Conservation (phyloP, 2,888 invertebrate species). For the Phasia obesa region DNA sequence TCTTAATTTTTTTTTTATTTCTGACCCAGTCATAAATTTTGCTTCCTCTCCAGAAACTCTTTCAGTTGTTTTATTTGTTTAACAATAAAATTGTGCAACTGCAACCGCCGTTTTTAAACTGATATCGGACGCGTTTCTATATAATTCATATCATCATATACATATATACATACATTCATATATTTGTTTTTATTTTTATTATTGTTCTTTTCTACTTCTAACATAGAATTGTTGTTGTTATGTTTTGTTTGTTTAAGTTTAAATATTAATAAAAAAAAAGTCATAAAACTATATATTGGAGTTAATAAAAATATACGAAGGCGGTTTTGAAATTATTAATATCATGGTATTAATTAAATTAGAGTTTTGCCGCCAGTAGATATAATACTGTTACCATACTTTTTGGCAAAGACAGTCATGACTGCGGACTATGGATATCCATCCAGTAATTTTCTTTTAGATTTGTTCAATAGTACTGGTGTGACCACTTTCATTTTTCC, state of each 20-base stretch:
- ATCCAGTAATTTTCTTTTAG: no score
- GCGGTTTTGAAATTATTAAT: neutral
- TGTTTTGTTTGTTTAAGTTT: slow-evolving; percentile 53
- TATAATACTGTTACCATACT: no score
- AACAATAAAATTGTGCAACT: slow-evolving; percentile 57
- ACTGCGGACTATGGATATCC: no score
- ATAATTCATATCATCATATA: slow-evolving; percentile 52
- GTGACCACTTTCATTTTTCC: no score
- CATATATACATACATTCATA: no score
- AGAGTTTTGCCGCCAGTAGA: no score
- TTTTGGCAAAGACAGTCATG: no score
- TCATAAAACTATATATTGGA: slow-evolving; percentile 14
- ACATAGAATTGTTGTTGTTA: slow-evolving; percentile 51
- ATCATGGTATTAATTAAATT: no score
- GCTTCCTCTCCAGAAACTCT: neutral
- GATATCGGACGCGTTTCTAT: slow-evolving; percentile 61
- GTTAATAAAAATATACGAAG: slow-evolving; percentile 1
- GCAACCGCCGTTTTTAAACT: slow-evolving; percentile 62
- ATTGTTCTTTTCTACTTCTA: slow-evolving; percentile 27
- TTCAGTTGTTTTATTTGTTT: slow-evolving; percentile 1
- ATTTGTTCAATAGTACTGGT: no score
- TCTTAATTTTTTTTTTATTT: slow-evolving; percentile 1
- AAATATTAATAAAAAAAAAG: slow-evolving; percentile 55
- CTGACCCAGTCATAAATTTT: slow-evolving; percentile 51
- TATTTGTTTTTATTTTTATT: slow-evolving; percentile 17